Percentiles rank a stretch among this genome's conserved stretches.
These are phyloP conservation scores for Ptychochromis oligacanthus DNA, from an alignment of 2,113 vertebrate species.

Conservation along the genomic window DNA sequence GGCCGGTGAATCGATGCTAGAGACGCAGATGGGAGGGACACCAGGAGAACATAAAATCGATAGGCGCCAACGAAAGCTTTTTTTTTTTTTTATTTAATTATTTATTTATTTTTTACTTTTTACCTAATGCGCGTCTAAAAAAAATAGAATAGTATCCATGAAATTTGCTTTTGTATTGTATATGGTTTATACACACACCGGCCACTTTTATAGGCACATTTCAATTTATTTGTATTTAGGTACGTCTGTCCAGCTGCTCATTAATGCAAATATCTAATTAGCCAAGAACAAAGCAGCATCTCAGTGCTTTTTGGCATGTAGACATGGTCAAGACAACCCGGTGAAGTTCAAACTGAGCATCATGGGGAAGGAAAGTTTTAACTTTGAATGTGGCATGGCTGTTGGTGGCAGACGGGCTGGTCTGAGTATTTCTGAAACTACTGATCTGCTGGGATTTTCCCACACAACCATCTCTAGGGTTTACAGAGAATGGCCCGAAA, in stretches of 20 bases:
- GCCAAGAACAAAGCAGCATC: not conserved
- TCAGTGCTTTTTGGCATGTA: not conserved
- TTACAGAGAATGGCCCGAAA: no score
- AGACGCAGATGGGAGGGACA: slow-evolving; percentile 1
- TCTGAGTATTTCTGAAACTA: no score
- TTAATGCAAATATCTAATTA: not conserved
- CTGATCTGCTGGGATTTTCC: no score
- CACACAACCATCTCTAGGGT: not conserved
- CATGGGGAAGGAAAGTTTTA: not conserved
- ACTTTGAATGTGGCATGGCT: not conserved
- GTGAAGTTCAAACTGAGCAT: not conserved
- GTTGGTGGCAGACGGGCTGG: no score
- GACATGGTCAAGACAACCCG: not conserved
- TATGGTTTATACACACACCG: not conserved
- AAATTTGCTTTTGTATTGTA: not conserved
- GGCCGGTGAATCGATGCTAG: slow-evolving; percentile 59
- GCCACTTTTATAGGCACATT: no score
- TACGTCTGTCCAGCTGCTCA: not conserved
- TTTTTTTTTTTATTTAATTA: no score
- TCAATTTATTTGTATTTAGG: no score
- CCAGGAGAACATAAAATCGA: not conserved
- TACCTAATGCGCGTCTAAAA: no score
- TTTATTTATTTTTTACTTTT: no score
- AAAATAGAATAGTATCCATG: not conserved
- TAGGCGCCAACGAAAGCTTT: not conserved